A percentile compares a stretch with the other conserved stretches of the same genome.
Evolutionary conservation across 2,113 vertebrate genomes (phyloP).

Genomic region (Neolamprologus sp.): DNA sequence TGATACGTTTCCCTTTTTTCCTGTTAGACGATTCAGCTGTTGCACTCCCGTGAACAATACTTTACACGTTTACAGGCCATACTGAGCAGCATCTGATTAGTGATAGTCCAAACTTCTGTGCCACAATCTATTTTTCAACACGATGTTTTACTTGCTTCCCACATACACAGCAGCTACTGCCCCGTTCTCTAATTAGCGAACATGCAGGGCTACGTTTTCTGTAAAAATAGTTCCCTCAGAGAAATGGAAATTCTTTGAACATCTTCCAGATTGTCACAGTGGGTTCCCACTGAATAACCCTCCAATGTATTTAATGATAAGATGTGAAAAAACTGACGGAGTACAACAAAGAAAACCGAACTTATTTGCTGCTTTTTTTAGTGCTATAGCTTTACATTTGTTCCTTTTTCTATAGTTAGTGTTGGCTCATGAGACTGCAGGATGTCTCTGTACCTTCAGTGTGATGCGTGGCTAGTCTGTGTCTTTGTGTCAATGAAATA

Average conservation of each 20-base stretch:
- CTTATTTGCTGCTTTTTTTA: not conserved
- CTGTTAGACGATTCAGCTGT: not conserved
- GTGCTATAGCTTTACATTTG: not conserved
- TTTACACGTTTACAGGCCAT: not conserved
- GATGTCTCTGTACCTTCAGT: not conserved
- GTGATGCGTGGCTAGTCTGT: not conserved
- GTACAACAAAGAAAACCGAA: not conserved
- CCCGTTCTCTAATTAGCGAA: constrained; percentile 28
- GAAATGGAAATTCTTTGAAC: constrained; percentile 31
- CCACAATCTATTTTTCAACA: not conserved
- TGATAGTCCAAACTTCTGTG: not conserved
- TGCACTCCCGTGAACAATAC: not conserved
- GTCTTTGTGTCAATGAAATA: not conserved
- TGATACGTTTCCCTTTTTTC: not conserved
- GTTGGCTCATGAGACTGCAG: not conserved
- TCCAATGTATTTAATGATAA: constrained; percentile 6
- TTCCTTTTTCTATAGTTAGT: not conserved
- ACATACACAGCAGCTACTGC: not conserved
- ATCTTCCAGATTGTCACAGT: constrained; percentile 13
- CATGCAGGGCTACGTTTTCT: not conserved
- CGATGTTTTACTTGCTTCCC: not conserved
- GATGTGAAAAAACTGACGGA: not conserved
- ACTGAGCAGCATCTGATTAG: not conserved
- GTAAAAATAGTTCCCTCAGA: constrained; percentile 19
- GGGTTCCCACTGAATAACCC: not conserved